phyloP scores from a whole-genome alignment of 2,888 invertebrate genomes.

The Drosophila anceps region DNA sequence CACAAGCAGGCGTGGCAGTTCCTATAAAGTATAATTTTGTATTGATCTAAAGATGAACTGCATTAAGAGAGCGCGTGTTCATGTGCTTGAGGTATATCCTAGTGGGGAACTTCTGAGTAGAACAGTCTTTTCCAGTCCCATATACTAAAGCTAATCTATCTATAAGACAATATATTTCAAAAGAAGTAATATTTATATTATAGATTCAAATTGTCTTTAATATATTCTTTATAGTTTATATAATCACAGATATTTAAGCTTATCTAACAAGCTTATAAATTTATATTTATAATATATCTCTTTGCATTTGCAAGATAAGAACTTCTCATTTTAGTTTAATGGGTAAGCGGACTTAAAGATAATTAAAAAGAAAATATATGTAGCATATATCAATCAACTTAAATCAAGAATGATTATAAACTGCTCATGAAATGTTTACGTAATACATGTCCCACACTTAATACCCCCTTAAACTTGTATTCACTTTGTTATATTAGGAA shows the following conservation, averaged over 20 bases:
- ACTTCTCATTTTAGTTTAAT: background rate
- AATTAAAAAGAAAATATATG: background rate
- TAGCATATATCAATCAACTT: background rate
- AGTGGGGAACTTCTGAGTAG: no score
- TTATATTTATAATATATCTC: constrained; percentile 1
- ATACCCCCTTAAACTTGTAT: background rate
- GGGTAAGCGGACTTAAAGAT: background rate
- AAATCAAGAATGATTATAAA: background rate
- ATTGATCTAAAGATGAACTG: no score
- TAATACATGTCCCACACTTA: background rate
- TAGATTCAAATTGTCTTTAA: background rate
- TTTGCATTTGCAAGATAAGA: background rate
- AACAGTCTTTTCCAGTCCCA: no score
- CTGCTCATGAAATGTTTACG: background rate
- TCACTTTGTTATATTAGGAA: background rate
- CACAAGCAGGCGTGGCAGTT: no score
- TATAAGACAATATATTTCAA: background rate
- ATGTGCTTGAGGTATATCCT: no score
- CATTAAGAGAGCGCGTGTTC: no score
- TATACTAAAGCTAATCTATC: background rate
- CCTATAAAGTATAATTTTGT: no score
- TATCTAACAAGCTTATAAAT: constrained; percentile 3
- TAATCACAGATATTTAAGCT: background rate
- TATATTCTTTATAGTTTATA: background rate
- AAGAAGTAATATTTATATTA: background rate